Evolutionary conservation across 2,888 invertebrate genomes (phyloP).

Genomic region (Sarcophaga carnaria): DNA sequence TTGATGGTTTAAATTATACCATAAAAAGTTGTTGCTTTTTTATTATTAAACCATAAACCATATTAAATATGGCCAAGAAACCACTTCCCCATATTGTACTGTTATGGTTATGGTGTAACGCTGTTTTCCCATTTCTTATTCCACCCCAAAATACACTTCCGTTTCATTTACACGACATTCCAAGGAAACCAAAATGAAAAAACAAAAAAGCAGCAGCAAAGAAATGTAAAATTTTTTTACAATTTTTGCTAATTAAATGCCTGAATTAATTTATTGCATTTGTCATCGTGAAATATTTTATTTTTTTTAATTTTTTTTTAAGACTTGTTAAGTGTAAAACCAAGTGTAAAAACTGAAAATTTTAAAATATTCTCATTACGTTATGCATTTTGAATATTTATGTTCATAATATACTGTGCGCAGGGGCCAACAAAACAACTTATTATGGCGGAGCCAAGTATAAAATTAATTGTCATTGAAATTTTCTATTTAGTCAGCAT

Average conservation of each 20-base stretch:
- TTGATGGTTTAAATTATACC: too few relatives aligned
- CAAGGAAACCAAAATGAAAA: not conserved
- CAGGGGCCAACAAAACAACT: not conserved
- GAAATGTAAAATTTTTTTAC: slow-evolving; percentile 10
- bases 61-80: too few relatives aligned
- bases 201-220: not conserved
- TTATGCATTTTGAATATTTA: slow-evolving; percentile 27
- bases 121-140: too few relatives aligned
- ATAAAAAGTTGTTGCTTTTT: too few relatives aligned
- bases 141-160: too few relatives aligned
- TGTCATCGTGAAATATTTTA: slow-evolving; percentile 24
- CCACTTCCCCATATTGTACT: too few relatives aligned
- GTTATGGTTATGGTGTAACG: too few relatives aligned
- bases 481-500: slow-evolving; percentile 55
- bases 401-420: not conserved
- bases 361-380: not conserved
- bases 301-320: not conserved
- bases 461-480: slow-evolving; percentile 60
- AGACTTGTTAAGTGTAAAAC: not conserved
- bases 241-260: slow-evolving; percentile 54
- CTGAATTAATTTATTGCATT: slow-evolving; percentile 50
- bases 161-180: not conserved
- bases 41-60: too few relatives aligned
- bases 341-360: not conserved
- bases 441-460: not conserved